Percentiles rank a stretch among this genome's conserved stretches.
Conservation (phyloP, 1,140 invertebrate species). For the Saccostrea glomerata region DNA sequence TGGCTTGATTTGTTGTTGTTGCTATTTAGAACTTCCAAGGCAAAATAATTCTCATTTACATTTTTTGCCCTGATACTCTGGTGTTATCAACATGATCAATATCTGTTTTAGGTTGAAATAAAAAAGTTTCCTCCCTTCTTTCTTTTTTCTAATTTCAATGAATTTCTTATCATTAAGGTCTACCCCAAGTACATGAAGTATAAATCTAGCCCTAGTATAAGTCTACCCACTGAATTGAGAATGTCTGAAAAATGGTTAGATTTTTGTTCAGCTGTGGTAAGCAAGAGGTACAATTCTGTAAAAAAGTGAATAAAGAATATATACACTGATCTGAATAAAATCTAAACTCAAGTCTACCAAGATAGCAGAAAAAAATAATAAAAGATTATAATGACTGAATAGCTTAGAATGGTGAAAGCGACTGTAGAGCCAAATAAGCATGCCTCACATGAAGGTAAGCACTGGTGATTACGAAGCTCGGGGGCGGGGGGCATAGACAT, state of each 20-base stretch:
- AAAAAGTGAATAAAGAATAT: slow-evolving; percentile 37
- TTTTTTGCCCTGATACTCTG: background rate
- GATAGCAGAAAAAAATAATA: slow-evolving; percentile 29
- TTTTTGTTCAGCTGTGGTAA: slow-evolving; percentile 19
- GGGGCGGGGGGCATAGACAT: background rate
- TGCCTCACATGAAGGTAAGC: slow-evolving; percentile 35
- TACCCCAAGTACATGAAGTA: background rate
- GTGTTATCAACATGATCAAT: background rate
- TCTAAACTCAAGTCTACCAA: slow-evolving; percentile 23
- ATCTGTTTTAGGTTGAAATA: background rate
- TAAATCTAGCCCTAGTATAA: background rate
- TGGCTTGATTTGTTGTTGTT: background rate
- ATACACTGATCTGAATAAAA: slow-evolving; percentile 35
- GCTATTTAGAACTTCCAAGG: background rate
- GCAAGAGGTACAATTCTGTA: slow-evolving; percentile 21
- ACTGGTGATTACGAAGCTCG: background rate
- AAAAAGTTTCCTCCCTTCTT: background rate
- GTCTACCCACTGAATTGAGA: background rate
- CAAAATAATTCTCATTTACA: background rate
- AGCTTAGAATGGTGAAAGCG: slow-evolving; percentile 35
- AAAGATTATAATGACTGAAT: slow-evolving; percentile 31
- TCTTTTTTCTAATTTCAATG: background rate
- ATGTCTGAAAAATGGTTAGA: background rate
- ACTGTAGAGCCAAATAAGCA: slow-evolving; percentile 28
- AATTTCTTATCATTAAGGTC: too few relatives aligned